Evolutionary conservation across 2,888 invertebrate species (phyloP).

Genomic region (Helleia helle): DNA sequence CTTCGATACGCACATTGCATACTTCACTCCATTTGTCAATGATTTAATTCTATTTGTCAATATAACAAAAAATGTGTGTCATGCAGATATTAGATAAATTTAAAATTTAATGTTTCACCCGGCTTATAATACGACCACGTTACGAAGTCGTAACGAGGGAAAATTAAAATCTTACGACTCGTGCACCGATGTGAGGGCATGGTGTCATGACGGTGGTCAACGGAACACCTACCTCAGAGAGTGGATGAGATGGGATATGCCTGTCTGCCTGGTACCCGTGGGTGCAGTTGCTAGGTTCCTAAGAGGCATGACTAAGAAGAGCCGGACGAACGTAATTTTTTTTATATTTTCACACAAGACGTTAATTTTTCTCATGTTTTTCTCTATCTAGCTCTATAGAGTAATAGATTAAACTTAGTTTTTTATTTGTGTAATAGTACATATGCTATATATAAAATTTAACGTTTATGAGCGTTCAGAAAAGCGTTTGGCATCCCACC

Average conservation of each 20-base stretch:
- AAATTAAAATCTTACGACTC: conserved; percentile 69
- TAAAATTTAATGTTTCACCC: conserved; percentile 43
- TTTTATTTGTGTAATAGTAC: too few species aligned
- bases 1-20: too few species aligned
- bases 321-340: conserved; percentile 35
- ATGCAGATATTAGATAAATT: background rate
- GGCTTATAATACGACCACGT: conserved; percentile 26
- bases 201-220: conserved; percentile 57
- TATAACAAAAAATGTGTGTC: conserved; percentile 3
- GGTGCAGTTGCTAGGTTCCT: conserved; percentile 34
- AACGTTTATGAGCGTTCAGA: too few species aligned
- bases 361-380: too few species aligned
- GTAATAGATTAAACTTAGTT: too few species aligned
- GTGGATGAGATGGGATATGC: conserved; percentile 61
- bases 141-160: conserved; percentile 63
- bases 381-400: too few species aligned
- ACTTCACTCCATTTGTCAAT: too few species aligned
- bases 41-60: too few species aligned
- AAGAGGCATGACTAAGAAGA: conserved; percentile 41
- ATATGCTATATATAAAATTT: too few species aligned
- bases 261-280: conserved; percentile 40
- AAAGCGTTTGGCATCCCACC: too few species aligned
- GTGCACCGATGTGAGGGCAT: conserved; percentile 67
- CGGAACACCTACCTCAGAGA: conserved; percentile 49
- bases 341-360: background rate